Evolutionary conservation across 64 coral and sea anemone genomes (phyloP), one percentile per base, ranked within the genome.

Genomic region (Montipora cactus): DNA sequence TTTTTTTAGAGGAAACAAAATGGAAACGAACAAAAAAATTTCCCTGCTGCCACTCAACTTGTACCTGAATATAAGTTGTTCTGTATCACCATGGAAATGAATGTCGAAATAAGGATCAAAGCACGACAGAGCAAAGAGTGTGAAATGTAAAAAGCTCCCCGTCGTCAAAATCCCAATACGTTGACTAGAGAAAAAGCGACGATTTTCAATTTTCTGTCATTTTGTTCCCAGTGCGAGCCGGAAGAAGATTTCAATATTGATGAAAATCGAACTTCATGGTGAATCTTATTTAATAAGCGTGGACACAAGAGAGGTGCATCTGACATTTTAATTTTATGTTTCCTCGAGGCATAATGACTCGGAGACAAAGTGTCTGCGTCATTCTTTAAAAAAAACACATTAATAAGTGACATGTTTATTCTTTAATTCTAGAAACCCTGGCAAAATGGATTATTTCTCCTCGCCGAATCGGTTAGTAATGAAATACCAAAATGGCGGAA

Each of bases 331-430:
- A 86, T 49, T 70, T 16, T 86, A 28, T 28, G 82, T 71, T 86
- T 86, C 82, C 82, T 86, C 66, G 46, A 70, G 82, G 82, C 82
- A 72, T 10, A 86, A 86, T 86, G 62, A 71, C 47, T 86, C 18
- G 82, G 82, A 86, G 82, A 70, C 82, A 50, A 86, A 70, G 14
- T 86, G 82, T 86, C 82, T 86, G 66, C 18, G 45, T 59, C 16
- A 49, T 72, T 86, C 61, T 67, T 78, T 86, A 37, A 12, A 48
- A 37, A 86, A 86, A 71, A 18, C 47, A 71, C 82, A 86, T 86
- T 86, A 49, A 84, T 71, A 21, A 49, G 8, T 72, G 62, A 72
- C 82, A 86, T 86, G 82, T 86, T 86, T 86, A 86, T 44, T 49
- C 45, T 84, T 84, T 18, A 68, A 37, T 84, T 67, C 25, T 84